Base-by-base conservation (phyloP, 2,113 vertebrate genomes). In the Plectropomus leopardus region DNA sequence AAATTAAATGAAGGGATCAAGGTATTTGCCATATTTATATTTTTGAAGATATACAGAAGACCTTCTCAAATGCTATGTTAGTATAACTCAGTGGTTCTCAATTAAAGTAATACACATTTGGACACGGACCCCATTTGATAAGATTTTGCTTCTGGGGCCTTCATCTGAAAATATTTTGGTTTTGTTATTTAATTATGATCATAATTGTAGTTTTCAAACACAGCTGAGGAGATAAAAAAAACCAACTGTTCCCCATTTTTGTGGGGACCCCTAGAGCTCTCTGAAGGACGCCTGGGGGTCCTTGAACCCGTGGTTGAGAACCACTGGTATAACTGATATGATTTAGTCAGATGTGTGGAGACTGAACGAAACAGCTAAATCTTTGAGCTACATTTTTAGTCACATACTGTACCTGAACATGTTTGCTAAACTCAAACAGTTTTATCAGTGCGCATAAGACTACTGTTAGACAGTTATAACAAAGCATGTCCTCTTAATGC, bases 1-100 rank as follows among this genome's bases (percentile, higher is more conserved):
- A 91, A 83, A 59, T 85, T n/a, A 79, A 83, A 86, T 83, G 19
- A 94, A 92, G 92, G 92, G 91, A 94, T 93, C 93, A 94, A 91
- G 58, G 47, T 85, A 72, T n/a, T 78, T 89, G 71, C 75, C 67
- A 83, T 87, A 77, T 82, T 82, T 91, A 88, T 86, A 26, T 77
- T 83, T 72, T 80, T 83, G 19, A 80, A 57, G 44, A 71, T 34
- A 42, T 54, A 3, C 32, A 55, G 44, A 66, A 88, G 78, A 85
- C 47, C 3, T 73, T 89, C 83, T 89, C 78, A 72, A 86, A 91
- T 86, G 63, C 42, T 42, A 30, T n/a, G 1, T 75, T 40, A 17
- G 44, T 64, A 36, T 58, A 26, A 72, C 28, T 16, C 36, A 40
- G 36, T 40, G 36, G 36, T 40, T 40, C 36, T 40, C 34, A 36